Base-by-base conservation (phyloP, 2,113 vertebrate genomes). In the Corydoras sp. region DNA sequence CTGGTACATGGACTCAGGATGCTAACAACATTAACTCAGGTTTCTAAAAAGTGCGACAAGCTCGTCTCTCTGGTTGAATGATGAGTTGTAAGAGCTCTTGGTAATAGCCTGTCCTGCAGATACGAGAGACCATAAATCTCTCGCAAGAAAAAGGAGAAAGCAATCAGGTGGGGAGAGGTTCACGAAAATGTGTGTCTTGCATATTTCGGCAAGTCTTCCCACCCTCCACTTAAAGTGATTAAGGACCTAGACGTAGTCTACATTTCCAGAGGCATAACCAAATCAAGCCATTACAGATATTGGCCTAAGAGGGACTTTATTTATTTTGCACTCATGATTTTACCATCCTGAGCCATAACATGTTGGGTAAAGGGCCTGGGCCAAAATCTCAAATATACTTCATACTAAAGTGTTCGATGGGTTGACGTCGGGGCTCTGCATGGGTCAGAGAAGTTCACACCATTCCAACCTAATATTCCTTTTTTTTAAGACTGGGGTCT, bases 61-160 rank as follows among this genome's bases (percentile, higher is more conserved):
- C 74, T 78, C 12, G 72, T 80, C 85, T 81, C 82, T 85, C 85
- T 81, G 82, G 79, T 84, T 88, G 88, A 87, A 83, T 85, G 86
- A 89, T 89, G 87, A 88, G 82, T 86, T 87, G 83, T 85, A 85
- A 87, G 82, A 80, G 83, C 78, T 86, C 84, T 86, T 87, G 88
- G 85, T 88, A 88, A 88, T 88, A 86, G 83, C 85, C 84, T 89
- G 87, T 89, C 89, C 87, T 80, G 82, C 80, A 74, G 79, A 84
- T 86, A 80, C 80, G 68, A 76, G 77, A 74, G 56, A 83, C 85
- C 79, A 91, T 88, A 88, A 89, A 89, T 88, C 87, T 89, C 77
- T 65, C 71, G 58, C 11, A 72, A 85, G 85, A 88, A 86, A 89
- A 87, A 87, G 83, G 87, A 83, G 82, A 84, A 85, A 79, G 86